Conservation (phyloP, 2,797 vertebrate genomes). For the Arrhamphus sclerolepis region DNA sequence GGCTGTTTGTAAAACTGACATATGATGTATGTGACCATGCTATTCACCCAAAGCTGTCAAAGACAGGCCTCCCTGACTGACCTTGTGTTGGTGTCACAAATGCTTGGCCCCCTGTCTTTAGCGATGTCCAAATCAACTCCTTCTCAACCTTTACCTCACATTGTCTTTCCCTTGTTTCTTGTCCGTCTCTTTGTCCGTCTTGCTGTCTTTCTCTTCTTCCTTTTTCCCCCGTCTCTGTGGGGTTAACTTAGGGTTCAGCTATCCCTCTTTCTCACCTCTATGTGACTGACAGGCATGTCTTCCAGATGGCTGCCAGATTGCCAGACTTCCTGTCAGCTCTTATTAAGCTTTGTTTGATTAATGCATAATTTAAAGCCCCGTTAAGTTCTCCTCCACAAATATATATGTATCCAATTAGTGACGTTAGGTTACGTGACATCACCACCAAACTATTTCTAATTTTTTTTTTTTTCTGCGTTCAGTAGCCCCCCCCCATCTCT, state of each 20-base stretch:
- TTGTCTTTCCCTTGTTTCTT: conserved; percentile 27
- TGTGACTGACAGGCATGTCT: conserved; percentile 73
- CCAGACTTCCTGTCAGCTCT: conserved; percentile 71
- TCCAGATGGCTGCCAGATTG: conserved; percentile 79
- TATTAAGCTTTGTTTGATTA: conserved; percentile 73
- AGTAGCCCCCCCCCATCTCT: neutral
- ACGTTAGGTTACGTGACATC: conserved; percentile 58
- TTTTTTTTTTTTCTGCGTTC: neutral
- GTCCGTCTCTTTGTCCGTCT: conserved; percentile 16
- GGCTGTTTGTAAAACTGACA: conserved; percentile 51
- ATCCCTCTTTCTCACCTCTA: conserved; percentile 68
- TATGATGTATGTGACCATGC: conserved; percentile 43
- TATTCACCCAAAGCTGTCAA: conserved; percentile 53
- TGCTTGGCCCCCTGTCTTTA: conserved; percentile 35
- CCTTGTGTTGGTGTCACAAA: conserved; percentile 41
- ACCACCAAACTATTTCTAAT: conserved; percentile 51
- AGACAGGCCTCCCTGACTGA: conserved; percentile 29
- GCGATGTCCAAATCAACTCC: conserved; percentile 40
- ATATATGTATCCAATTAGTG: conserved; percentile 69
- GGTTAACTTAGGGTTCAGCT: conserved; percentile 63
- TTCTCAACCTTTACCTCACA: conserved; percentile 33
- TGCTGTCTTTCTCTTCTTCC: conserved; percentile 13
- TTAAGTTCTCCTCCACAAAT: conserved; percentile 67
- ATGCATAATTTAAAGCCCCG: conserved; percentile 73
- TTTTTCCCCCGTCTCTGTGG: conserved; percentile 13